A percentile compares a stretch with the other conserved stretches of the same genome.
These are phyloP conservation scores for Calcarius lapponicus DNA, from an alignment of 2,797 vertebrate genomes.

Conservation along the genomic window DNA sequence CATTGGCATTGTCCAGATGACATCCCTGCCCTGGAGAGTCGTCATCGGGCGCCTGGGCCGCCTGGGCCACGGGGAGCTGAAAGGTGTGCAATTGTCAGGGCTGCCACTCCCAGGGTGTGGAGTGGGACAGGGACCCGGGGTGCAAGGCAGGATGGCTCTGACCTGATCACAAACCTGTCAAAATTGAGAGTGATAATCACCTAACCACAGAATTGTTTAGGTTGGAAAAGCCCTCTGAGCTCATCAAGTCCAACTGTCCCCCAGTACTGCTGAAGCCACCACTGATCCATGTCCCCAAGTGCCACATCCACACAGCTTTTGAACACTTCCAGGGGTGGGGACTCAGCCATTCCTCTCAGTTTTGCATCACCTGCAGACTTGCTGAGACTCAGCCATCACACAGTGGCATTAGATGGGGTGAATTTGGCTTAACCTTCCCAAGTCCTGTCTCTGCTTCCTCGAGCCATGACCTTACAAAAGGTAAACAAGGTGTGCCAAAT, in stretches of 20 bases:
- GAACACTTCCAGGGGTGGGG: background rate
- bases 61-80: constrained; percentile 93
- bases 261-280: background rate
- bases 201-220: background rate
- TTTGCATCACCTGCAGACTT: background rate
- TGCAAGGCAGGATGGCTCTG: background rate
- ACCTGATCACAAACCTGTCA: background rate
- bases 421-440: background rate
- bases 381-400: background rate
- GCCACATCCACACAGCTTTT: background rate
- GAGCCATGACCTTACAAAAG: background rate
- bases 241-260: background rate
- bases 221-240: background rate
- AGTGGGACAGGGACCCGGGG: background rate
- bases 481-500: background rate
- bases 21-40: constrained; percentile 95
- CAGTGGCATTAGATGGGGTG: background rate
- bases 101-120: background rate
- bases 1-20: constrained; percentile 95
- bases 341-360: background rate
- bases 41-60: constrained; percentile 95
- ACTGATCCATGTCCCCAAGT: background rate
- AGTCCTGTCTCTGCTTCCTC: background rate
- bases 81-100: constrained; percentile 78
- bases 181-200: background rate